Conservation (phyloP, 2,888 invertebrate species). For the Cryptocheilus praepositus region DNA sequence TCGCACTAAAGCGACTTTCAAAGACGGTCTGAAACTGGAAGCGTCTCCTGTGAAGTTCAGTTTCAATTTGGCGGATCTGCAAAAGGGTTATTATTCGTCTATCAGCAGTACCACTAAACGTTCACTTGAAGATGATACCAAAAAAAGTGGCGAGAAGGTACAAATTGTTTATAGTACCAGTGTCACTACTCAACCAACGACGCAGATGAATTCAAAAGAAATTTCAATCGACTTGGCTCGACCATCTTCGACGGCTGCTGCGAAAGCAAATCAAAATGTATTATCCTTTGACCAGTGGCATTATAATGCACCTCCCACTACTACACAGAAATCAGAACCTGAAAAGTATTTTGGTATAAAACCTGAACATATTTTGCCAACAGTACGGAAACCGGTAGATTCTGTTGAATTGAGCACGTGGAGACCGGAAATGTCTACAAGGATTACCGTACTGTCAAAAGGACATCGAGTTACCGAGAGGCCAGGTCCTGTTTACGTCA, state of each 20-base stretch:
- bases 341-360: neutral
- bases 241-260: conserved; percentile 56
- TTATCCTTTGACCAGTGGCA: conserved; percentile 69
- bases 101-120: neutral
- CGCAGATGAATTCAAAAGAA: conserved; percentile 7
- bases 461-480: conserved; percentile 24
- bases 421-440: neutral
- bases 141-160: conserved; percentile 5
- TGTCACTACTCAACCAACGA: conserved; percentile 19
- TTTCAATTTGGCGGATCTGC: conserved; percentile 61
- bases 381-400: neutral
- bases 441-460: neutral
- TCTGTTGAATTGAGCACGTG: neutral
- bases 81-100: conserved; percentile 16
- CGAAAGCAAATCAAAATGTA: conserved; percentile 56
- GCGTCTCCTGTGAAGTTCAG: conserved; percentile 63
- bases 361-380: conserved; percentile 27
- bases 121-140: neutral
- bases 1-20: conserved; percentile 28
- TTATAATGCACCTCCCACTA: conserved; percentile 71
- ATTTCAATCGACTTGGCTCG: conserved; percentile 24
- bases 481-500: conserved; percentile 58
- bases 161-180: conserved; percentile 43
- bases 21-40: conserved; percentile 43
- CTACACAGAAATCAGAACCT: conserved; percentile 24